phyloP scores from a whole-genome alignment of 2,888 invertebrate species.

The Elysia crispata region DNA sequence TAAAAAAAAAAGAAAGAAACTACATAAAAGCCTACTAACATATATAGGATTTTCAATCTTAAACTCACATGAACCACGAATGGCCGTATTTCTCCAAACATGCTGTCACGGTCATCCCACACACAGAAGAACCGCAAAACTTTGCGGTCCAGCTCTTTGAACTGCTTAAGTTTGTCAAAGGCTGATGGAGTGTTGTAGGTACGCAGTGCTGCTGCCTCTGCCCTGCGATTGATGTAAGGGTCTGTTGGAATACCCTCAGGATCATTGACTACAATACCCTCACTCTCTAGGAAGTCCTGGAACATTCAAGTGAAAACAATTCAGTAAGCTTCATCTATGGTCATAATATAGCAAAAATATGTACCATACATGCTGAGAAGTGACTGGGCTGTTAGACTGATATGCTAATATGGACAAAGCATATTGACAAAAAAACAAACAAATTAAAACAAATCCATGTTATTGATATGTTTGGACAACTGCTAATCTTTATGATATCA shows the following conservation, averaged over 20 bases:
- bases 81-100: slow-evolving; percentile 78
- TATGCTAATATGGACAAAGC: too few species aligned
- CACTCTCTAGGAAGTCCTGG: slow-evolving; percentile 89
- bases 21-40: too few species aligned
- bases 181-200: slow-evolving; percentile 74
- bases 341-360: too few species aligned
- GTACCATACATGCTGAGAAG: too few species aligned
- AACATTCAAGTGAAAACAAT: slow-evolving; percentile 47
- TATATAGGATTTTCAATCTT: neutral
- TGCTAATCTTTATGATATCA: too few species aligned
- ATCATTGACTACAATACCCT: slow-evolving; percentile 87
- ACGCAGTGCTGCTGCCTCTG: slow-evolving; percentile 68
- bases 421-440: too few species aligned
- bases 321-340: too few species aligned
- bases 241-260: slow-evolving; percentile 86
- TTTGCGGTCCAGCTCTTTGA: slow-evolving; percentile 88
- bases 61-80: slow-evolving; percentile 82
- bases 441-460: too few species aligned
- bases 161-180: slow-evolving; percentile 83
- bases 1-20: too few species aligned
- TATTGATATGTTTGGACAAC: too few species aligned
- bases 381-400: too few species aligned
- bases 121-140: slow-evolving; percentile 81
- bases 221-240: slow-evolving; percentile 80
- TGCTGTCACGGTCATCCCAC: slow-evolving; percentile 79